Evolutionary conservation across 1,140 invertebrate species (phyloP), one percentile per base, ranked within the genome.

Genomic region (Carcinoscorpius rotundicauda): DNA sequence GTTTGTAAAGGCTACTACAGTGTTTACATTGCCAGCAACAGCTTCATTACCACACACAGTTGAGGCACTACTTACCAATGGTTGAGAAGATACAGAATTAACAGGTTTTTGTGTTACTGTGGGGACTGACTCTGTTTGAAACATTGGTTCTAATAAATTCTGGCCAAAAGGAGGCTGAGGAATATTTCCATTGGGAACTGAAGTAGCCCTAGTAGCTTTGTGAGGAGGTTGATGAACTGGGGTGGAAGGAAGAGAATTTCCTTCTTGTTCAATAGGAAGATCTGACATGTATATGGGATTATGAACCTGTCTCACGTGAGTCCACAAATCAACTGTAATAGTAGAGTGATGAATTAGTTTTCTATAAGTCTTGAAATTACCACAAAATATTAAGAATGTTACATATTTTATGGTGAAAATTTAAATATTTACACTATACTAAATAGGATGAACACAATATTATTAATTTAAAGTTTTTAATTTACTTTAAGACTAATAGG

Each of bases 231-330:
- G 57, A 49, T 68, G 67, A 49, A 65, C 64, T 11, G 67, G 67
- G 49, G 67, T 68, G n/a, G 61, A 63, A n/a, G 67, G 67, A 61
- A 65, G 58, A 63, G 67, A 68, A 10, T 61, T 63, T 55, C 58
- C 64, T 49, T 64, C 60, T 6, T 62, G 57, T 48, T 63, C 68
- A 51, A n/a, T 55, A 8, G 65, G 62, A 5, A 69, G 56, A 50
- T 69, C 68, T n/a, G 65, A 64, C 10, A 63, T 64, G 60, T 69
- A 69, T 8, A 71, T 69, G 10, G 70, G 70, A 61, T 71, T 71
- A 52, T 69, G 68, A 10, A 71, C 68, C 59, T 71, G 70, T 5
- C 70, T 63, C n/a, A 71, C 68, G 51, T 70, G 68, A n/a, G 64
- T 62, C 68, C 68, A 71, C 11, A 68, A 68, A 52, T 71, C 70